These are phyloP conservation scores for Caprella mutica DNA, from an alignment of 2,888 invertebrate genomes.

Conservation along the genomic window DNA sequence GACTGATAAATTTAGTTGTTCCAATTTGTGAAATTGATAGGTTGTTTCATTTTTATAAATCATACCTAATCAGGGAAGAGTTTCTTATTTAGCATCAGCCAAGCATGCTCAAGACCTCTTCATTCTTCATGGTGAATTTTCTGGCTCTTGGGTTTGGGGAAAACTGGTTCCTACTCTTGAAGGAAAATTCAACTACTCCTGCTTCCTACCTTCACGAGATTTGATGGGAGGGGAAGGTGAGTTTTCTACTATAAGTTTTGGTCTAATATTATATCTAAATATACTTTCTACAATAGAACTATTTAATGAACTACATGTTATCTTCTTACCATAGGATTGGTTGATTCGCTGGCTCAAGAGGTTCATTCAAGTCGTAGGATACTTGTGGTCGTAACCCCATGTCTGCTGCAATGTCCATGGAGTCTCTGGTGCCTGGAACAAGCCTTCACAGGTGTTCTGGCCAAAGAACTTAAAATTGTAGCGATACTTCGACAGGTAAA, in stretches of 20 bases:
- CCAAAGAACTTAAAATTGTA: not conserved
- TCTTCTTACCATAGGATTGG: not conserved
- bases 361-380: not conserved
- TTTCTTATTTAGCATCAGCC: no score
- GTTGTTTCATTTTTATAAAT: no score
- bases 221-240: not conserved
- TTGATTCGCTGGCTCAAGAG: not conserved
- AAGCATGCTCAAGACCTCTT: not conserved
- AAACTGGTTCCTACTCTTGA: not conserved
- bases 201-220: slow-evolving; percentile 2
- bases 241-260: no score
- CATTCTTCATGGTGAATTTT: not conserved
- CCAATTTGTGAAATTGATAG: no score
- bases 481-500: not conserved
- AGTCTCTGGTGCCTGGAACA: slow-evolving; percentile 1
- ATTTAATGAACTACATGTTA: not conserved
- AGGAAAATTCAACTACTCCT: not conserved
- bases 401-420: slow-evolving; percentile 1
- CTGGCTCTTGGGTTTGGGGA: not conserved
- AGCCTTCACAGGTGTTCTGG: not conserved
- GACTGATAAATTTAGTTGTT: no score
- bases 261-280: no score
- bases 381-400: not conserved
- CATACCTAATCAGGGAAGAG: no score
- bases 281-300: no score